Evolutionary conservation across 2,797 vertebrate genomes (phyloP).

Genomic region (Enteromius unitaeniatus): DNA sequence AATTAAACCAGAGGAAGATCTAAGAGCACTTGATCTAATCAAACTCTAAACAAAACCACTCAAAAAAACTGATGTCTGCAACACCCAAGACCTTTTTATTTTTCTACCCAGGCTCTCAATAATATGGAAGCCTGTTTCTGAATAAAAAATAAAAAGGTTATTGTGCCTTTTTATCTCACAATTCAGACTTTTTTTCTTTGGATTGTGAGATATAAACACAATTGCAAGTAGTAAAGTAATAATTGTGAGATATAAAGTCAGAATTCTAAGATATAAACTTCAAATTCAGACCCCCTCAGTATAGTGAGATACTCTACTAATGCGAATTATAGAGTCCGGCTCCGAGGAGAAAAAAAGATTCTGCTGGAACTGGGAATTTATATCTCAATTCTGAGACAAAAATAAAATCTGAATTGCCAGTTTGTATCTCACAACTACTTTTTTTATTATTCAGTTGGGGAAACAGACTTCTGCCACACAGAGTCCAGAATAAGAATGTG

Average conservation of each 20-base stretch:
- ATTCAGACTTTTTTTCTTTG: neutral
- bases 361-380: neutral
- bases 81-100: neutral
- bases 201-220: neutral
- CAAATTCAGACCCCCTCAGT: no score
- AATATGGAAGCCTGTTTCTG: neutral
- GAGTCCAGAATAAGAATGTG: constrained; percentile 9
- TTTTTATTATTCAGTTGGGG: neutral
- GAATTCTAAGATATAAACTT: no score
- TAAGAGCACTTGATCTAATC: neutral
- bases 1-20: constrained; percentile 7
- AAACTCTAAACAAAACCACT: neutral
- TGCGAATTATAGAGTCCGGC: no score
- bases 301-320: no score
- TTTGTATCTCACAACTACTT: neutral
- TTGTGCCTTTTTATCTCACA: neutral
- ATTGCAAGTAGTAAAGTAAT: no score
- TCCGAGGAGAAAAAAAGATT: no score
- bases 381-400: neutral
- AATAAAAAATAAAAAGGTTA: neutral
- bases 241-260: no score
- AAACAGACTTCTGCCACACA: neutral
- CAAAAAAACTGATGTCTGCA: neutral
- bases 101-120: neutral
- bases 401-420: no score